Evolutionary conservation across 2,113 vertebrate genomes (phyloP).

Genomic region (Ammodramus savannarum): DNA sequence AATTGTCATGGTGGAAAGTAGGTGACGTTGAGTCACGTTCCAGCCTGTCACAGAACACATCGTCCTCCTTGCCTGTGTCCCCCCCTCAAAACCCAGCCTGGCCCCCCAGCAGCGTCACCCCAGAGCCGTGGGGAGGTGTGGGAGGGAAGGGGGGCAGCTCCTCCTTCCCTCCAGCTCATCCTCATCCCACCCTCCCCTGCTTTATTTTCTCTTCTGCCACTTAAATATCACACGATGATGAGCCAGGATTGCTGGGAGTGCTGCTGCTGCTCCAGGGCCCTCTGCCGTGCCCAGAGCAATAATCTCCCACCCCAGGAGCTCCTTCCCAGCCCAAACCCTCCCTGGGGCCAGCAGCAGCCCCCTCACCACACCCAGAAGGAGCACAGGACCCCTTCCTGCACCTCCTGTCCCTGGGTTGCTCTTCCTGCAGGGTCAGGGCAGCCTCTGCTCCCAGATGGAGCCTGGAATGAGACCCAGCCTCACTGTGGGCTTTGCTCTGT

Average conservation of each 20-base stretch:
- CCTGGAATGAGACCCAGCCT: background rate
- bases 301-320: background rate
- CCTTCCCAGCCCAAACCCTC: background rate
- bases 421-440: background rate
- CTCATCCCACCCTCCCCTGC: background rate
- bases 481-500: fast-evolving
- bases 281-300: fast-evolving
- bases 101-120: background rate
- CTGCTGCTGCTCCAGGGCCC: background rate
- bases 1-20: constrained; percentile 16
- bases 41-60: background rate
- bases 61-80: fast-evolving
- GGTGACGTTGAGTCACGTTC: constrained; percentile 30
- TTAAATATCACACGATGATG: background rate
- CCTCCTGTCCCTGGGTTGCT: fast-evolving
- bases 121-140: background rate
- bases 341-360: fast-evolving
- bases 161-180: background rate
- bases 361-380: background rate
- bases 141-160: background rate
- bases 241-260: background rate
- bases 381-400: background rate
- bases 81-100: background rate
- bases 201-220: constrained; percentile 11
- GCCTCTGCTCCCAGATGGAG: background rate